Evolutionary conservation across 2,797 vertebrate genomes (phyloP).

Genomic region (Rhadinocentrus ornatus): DNA sequence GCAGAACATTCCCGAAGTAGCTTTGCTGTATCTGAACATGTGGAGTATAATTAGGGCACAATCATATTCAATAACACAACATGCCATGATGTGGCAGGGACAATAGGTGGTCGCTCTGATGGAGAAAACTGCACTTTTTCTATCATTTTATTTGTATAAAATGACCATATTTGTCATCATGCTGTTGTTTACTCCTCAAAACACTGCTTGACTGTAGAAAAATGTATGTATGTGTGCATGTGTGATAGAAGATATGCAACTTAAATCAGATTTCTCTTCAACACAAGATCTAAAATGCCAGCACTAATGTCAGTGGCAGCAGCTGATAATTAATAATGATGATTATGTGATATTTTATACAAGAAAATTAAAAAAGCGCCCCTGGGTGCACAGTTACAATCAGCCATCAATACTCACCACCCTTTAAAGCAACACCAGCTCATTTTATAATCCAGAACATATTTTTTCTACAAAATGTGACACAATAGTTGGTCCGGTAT

Average conservation of each 20-base stretch:
- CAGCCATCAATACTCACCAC: background rate
- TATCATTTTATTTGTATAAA: background rate
- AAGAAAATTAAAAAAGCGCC: constrained; percentile 9
- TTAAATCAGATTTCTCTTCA: constrained; percentile 19
- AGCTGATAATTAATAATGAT: constrained; percentile 30
- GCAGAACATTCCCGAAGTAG: background rate
- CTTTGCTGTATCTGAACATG: background rate
- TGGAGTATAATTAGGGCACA: constrained; percentile 14
- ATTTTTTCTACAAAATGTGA: constrained; percentile 1
- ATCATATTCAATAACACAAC: background rate
- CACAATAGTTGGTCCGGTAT: constrained; percentile 15
- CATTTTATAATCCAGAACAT: constrained; percentile 13
- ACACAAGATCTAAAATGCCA: constrained; percentile 17
- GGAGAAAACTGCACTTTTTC: background rate
- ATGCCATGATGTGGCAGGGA: background rate
- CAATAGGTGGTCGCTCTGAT: background rate
- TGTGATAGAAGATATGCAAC: constrained; percentile 20
- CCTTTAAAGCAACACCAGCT: constrained; percentile 10
- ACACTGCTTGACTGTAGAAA: background rate
- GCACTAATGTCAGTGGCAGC: constrained; percentile 29
- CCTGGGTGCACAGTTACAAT: constrained; percentile 5
- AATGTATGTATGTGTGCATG: background rate
- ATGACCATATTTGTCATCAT: background rate
- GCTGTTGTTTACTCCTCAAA: background rate
- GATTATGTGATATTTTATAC: constrained; percentile 36